A percentile compares a stretch with the other conserved stretches of the same genome.
Evolutionary conservation across 2,797 vertebrate genomes (phyloP).

Genomic region (Harpagifer antarcticus): DNA sequence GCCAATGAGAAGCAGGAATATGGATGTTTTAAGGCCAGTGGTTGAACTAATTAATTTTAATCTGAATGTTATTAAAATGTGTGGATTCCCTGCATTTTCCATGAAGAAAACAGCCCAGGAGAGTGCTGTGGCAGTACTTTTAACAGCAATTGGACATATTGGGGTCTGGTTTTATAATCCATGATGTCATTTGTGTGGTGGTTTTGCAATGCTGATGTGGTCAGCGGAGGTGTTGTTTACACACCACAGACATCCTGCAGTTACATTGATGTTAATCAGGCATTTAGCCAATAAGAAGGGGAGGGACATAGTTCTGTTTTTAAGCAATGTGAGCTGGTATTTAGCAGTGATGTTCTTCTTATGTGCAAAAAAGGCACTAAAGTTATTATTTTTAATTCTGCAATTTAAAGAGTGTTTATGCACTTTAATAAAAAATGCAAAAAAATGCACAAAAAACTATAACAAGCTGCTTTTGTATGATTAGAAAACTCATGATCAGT

Average conservation of each 20-base stretch:
- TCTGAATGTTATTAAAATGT: conserved; percentile 84
- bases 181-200: conserved; percentile 45
- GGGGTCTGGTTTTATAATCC: conserved; percentile 55
- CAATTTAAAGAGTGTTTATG: not conserved
- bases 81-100: conserved; percentile 76
- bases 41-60: conserved; percentile 85
- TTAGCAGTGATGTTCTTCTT: conserved; percentile 8
- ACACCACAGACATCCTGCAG: conserved; percentile 5
- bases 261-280: conserved; percentile 13
- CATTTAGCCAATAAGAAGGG: not conserved
- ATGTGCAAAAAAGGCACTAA: not conserved
- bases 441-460: conserved; percentile 1
- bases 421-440: not conserved
- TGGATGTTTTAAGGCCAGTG: conserved; percentile 85
- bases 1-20: conserved; percentile 78
- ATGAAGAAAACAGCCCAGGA: conserved; percentile 56
- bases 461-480: conserved; percentile 15
- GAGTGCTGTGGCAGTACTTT: conserved; percentile 69
- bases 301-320: not conserved
- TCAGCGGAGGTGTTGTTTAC: conserved; percentile 37
- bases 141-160: conserved; percentile 57
- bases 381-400: not conserved
- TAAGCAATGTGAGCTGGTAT: not conserved
- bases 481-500: conserved; percentile 20
- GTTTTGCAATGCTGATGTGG: conserved; percentile 39